phyloP scores from a whole-genome alignment of 2,888 invertebrate species.

The Agonopterix subpropinquella region DNA sequence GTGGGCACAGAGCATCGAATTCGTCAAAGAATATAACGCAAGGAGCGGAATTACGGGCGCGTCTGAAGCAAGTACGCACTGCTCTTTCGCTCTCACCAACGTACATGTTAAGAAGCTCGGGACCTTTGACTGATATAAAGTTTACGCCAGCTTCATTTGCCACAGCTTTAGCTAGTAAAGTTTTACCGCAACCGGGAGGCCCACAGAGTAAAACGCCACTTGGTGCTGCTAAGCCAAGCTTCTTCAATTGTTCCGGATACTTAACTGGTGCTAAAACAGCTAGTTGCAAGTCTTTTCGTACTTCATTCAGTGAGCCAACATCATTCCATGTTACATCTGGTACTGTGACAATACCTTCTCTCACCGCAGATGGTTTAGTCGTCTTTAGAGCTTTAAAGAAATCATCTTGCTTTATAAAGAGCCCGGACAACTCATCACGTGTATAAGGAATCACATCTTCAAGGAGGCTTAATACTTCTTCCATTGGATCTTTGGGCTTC shows the following conservation, averaged over 20 bases:
- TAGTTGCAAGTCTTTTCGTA: constrained; percentile 92
- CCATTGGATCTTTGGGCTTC: constrained; percentile 34
- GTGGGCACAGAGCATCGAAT: constrained; percentile 96
- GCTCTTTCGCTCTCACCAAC: constrained; percentile 99
- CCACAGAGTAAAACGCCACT: constrained; percentile 96
- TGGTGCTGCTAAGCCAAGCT: constrained; percentile 86
- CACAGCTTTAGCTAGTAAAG: constrained; percentile 97
- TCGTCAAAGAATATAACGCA: constrained; percentile 99
- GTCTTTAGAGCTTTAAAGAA: constrained; percentile 85
- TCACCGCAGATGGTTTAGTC: constrained; percentile 94
- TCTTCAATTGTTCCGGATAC: constrained; percentile 86
- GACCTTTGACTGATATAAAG: constrained; percentile 99
- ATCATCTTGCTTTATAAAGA: constrained; percentile 84
- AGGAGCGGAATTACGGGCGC: constrained; percentile 96
- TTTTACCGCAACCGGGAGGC: constrained; percentile 98
- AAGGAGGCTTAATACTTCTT: constrained; percentile 79
- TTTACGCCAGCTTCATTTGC: constrained; percentile 99
- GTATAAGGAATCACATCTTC: constrained; percentile 80
- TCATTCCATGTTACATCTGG: constrained; percentile 98
- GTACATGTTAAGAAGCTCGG: constrained; percentile 98
- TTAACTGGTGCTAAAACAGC: constrained; percentile 95
- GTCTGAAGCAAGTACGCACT: constrained; percentile 95
- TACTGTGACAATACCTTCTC: constrained; percentile 98
- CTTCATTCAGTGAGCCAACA: constrained; percentile 92
- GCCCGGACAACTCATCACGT: constrained; percentile 75